Conservation (phyloP, 2,888 invertebrate species). For the Euplexia lucipara region DNA sequence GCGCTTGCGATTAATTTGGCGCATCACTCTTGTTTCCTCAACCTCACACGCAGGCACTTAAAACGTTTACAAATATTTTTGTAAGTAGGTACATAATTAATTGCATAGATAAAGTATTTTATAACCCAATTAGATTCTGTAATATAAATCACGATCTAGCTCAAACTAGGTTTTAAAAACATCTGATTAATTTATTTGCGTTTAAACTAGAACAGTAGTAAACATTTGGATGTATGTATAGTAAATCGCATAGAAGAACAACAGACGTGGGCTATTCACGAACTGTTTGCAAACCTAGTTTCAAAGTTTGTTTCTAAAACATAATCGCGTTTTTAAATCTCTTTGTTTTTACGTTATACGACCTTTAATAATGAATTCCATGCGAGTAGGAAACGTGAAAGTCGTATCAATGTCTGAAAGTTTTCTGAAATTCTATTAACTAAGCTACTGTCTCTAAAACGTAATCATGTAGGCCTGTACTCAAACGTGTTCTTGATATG, state of each 20-base stretch:
- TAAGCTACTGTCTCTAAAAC: slow-evolving; percentile 14
- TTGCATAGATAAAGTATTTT: slow-evolving; percentile 21
- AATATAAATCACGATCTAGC: slow-evolving; percentile 41
- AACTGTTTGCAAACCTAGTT: slow-evolving; percentile 21
- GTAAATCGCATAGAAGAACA: slow-evolving; percentile 47
- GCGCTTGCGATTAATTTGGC: slow-evolving; percentile 66
- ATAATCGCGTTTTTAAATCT: not conserved
- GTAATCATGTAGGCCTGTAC: slow-evolving; percentile 17
- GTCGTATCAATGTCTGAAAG: slow-evolving; percentile 19
- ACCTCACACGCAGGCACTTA: slow-evolving; percentile 28
- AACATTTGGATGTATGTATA: slow-evolving; percentile 34
- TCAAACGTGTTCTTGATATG: slow-evolving; percentile 31
- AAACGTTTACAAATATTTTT: slow-evolving; percentile 30
- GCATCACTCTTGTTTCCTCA: slow-evolving; percentile 63
- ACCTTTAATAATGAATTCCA: slow-evolving; percentile 42
- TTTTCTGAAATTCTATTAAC: slow-evolving; percentile 38
- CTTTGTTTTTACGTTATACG: slow-evolving; percentile 9
- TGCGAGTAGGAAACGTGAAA: slow-evolving; percentile 25
- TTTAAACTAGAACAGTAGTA: slow-evolving; percentile 42
- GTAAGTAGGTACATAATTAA: slow-evolving; percentile 11
- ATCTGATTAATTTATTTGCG: slow-evolving; percentile 40
- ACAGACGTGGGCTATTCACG: slow-evolving; percentile 36
- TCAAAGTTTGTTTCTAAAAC: slow-evolving; percentile 13
- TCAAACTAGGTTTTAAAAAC: slow-evolving; percentile 37
- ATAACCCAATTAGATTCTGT: slow-evolving; percentile 32